Conservation (phyloP, 2,113 vertebrate species). For the Anseranas semipalmata region DNA sequence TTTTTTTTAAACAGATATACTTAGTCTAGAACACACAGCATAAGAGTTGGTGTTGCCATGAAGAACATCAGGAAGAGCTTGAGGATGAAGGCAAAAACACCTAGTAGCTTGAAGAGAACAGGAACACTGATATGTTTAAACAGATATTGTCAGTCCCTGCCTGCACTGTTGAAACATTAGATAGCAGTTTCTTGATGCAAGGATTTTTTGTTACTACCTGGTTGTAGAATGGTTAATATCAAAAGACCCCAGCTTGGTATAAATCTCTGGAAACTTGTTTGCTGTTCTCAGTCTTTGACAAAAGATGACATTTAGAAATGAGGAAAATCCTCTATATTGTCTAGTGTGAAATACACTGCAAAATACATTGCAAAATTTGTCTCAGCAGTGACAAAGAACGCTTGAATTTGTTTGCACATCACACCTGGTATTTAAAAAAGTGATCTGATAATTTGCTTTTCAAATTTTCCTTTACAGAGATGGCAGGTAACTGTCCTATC, state of each 20-base stretch:
- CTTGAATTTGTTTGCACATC: neutral
- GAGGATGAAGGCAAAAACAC: neutral
- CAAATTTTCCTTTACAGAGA: neutral
- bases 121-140: neutral
- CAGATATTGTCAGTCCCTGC: neutral
- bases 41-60: neutral
- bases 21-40: neutral
- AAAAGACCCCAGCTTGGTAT: too few species aligned
- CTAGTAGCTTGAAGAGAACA: neutral
- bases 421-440: neutral
- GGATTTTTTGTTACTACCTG: neutral
- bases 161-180: neutral
- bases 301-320: neutral
- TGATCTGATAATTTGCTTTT: fast-evolving
- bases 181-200: neutral
- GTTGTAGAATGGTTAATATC: neutral
- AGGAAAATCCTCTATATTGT: neutral
- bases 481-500: neutral
- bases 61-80: neutral
- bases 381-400: neutral
- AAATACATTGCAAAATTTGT: neutral
- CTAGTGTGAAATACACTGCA: neutral
- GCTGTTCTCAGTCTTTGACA: neutral
- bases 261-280: neutral
- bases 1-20: neutral